Conservation (phyloP, 2,797 vertebrate species). For the Danio aesculapii region DNA sequence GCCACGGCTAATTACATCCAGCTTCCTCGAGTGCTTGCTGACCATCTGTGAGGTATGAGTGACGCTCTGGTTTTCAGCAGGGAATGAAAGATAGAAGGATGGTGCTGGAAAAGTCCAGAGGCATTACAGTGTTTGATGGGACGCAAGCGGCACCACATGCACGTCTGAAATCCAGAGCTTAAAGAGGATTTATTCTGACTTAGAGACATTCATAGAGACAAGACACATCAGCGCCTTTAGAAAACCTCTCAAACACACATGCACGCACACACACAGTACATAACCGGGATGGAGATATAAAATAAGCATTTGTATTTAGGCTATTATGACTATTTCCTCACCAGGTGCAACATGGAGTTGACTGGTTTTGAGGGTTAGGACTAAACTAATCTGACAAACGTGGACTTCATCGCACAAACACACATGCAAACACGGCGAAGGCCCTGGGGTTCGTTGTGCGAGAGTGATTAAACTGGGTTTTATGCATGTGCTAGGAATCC, state of each 20-base stretch:
- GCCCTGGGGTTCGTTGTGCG: slow-evolving; percentile 32
- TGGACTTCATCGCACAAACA: slow-evolving; percentile 32
- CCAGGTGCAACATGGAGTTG: slow-evolving; percentile 42
- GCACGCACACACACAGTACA: slow-evolving; percentile 10
- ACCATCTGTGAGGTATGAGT: slow-evolving; percentile 46
- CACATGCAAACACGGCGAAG: slow-evolving; percentile 25
- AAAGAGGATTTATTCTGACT: slow-evolving; percentile 54
- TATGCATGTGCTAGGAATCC: slow-evolving; percentile 36
- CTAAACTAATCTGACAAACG: slow-evolving; percentile 49
- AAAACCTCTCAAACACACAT: slow-evolving; percentile 25
- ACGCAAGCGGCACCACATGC: slow-evolving; percentile 42
- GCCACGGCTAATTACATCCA: slow-evolving; percentile 41
- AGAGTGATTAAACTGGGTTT: slow-evolving; percentile 47
- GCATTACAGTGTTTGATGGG: slow-evolving; percentile 48
- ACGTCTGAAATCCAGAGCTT: slow-evolving; percentile 59
- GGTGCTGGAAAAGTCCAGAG: slow-evolving; percentile 16
- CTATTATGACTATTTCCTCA: slow-evolving; percentile 46
- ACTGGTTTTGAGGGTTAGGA: slow-evolving; percentile 44
- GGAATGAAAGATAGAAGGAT: slow-evolving; percentile 27
- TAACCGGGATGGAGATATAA: background rate
- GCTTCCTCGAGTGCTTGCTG: slow-evolving; percentile 44
- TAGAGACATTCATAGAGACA: slow-evolving; percentile 53
- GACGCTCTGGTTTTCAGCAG: background rate
- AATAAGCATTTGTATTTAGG: slow-evolving; percentile 36
- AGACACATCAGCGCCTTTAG: slow-evolving; percentile 35